These are phyloP conservation scores for Macroglossus sobrinus DNA, from an alignment of 2,113 vertebrate genomes.

Conservation along the genomic window DNA sequence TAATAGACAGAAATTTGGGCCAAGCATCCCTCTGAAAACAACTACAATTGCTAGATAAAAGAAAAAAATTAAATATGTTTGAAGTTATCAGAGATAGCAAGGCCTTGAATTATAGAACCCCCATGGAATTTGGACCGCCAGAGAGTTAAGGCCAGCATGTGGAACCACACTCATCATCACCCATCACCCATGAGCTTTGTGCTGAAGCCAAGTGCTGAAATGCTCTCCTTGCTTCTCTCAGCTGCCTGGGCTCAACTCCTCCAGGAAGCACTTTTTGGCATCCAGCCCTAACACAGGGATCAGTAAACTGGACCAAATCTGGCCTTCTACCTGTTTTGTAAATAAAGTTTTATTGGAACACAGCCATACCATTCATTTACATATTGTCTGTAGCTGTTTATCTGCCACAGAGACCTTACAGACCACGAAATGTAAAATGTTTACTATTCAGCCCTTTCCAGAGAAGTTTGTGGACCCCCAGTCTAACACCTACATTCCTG, in stretches of 20 bases:
- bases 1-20: rapidly evolving
- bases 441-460: neutral
- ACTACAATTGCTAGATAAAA: neutral
- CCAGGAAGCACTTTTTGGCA: neutral
- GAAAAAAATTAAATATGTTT: neutral
- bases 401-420: neutral
- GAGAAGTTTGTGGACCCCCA: neutral
- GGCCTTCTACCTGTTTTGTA: neutral
- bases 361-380: neutral
- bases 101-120: neutral
- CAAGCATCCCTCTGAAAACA: neutral
- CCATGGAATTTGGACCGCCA: neutral
- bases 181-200: neutral
- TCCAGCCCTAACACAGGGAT: neutral
- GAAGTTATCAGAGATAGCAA: neutral
- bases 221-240: neutral
- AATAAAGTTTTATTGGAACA: constrained; percentile 31
- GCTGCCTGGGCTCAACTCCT: neutral
- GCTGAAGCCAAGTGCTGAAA: neutral
- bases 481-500: neutral
- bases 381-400: neutral
- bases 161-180: neutral
- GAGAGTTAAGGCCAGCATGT: neutral
- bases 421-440: neutral
- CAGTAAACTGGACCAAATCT: neutral